Percentiles rank a stretch among this genome's conserved stretches.
phyloP scores from a whole-genome alignment of 1,140 invertebrate species.

The Pseudomyrmex gracilis region DNA sequence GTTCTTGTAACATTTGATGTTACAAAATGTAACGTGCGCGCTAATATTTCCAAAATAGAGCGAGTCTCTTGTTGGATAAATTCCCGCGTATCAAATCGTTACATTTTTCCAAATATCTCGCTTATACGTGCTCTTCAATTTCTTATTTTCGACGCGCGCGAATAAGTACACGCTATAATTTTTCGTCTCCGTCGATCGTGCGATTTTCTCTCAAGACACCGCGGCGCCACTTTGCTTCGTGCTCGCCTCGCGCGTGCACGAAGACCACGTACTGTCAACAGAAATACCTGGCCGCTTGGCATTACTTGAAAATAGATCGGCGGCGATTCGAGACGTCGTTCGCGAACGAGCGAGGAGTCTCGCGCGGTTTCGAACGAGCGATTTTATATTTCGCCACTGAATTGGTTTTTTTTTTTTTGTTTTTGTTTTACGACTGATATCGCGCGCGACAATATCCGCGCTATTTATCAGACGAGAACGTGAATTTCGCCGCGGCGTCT shows the following conservation, averaged over 20 bases:
- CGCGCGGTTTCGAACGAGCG: neutral
- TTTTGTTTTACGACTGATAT: neutral
- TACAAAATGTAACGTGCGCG: too few species aligned
- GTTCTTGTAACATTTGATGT: neutral
- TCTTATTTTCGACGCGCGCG: too few species aligned
- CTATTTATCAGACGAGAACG: too few species aligned
- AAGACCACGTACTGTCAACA: slow-evolving; percentile 57
- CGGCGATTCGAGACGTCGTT: slow-evolving; percentile 53
- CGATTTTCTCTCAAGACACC: neutral
- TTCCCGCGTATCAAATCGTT: too few species aligned
- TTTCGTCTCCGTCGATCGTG: neutral
- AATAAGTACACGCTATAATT: neutral
- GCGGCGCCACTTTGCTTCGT: neutral
- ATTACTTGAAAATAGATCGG: slow-evolving; percentile 71
- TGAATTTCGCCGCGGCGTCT: too few species aligned
- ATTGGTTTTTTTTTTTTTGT: neutral
- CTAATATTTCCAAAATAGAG: too few species aligned
- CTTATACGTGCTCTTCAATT: neutral
- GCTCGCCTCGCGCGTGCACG: slow-evolving; percentile 1
- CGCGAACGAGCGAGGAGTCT: neutral
- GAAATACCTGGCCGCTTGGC: slow-evolving; percentile 72
- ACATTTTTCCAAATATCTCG: neutral
- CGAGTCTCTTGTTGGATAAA: too few species aligned
- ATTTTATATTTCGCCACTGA: neutral
- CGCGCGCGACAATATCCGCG: too few species aligned